Base-by-base conservation (phyloP, 2,113 vertebrate species). In the Nyctibius bracteatus region DNA sequence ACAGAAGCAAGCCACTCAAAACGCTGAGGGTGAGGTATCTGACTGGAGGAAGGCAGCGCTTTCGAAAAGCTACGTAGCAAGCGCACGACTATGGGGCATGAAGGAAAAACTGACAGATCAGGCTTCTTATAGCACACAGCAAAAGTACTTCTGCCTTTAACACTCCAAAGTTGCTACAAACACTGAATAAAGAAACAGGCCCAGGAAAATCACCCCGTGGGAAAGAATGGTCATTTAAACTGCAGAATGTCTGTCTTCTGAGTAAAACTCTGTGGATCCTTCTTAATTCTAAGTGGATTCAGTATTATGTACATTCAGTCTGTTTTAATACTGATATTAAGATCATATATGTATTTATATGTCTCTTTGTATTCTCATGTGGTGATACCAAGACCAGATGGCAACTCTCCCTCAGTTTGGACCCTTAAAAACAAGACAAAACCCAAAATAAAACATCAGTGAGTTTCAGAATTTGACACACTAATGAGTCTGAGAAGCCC, bases 21-120 rank as follows among this genome's bases (percentile, higher is more conserved):
- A 61, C 44, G 62, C 5, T 10, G 7, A 86, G 10, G 7, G 5
- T 23, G 28, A 85, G 18, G n/a, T 89, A 92, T 22, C 25, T 31
- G 47, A 58, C 18, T n/a, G 46, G 33, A 66, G 15, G 54, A 83
- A 82, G 74, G 41, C 14, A 92, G 41, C 11, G 30, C 47, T 47
- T 44, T 35, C 49, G 54, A 46, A 80, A 90, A 59, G 17, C 39
- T 68, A 37, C 1, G 9, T 10, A 68, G 78, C 61, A 80, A 77
- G n/a, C 58, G 67, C 27, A 55, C 24, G 55, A 49, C 30, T 28
- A 28, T 0, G 4, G 19, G 37, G 13, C 0, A 0, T 7, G 18
- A 92, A 65, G 31, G 8, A 62, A 73, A 61, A 88, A 24, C 14
- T 33, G 23, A 46, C 25, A 78, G 31, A 41, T 3, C 1, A 0